Evolutionary conservation across 2,888 invertebrate genomes (phyloP).

Genomic region (Paralinhomoeus sp.): DNA sequence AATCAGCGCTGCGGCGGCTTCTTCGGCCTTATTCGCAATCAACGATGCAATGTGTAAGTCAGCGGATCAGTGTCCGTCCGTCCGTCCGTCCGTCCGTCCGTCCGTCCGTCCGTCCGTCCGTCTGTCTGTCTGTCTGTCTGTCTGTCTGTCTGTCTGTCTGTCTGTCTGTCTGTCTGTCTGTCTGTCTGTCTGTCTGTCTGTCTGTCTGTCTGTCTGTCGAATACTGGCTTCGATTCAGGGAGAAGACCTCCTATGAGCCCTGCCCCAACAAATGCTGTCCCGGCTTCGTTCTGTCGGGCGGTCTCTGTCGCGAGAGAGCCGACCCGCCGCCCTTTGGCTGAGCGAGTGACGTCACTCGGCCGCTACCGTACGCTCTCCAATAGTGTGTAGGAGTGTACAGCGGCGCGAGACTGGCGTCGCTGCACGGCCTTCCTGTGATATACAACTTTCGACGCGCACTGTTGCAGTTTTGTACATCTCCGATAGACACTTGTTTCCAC

Average conservation of each 20-base stretch:
- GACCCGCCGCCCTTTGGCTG: neutral
- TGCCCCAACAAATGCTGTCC: constrained; percentile 21
- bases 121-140: too few relatives aligned
- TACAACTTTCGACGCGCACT: too few relatives aligned
- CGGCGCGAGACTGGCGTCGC: too few relatives aligned
- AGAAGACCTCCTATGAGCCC: constrained; percentile 15
- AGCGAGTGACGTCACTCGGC: too few relatives aligned
- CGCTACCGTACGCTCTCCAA: too few relatives aligned
- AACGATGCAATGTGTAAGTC: constrained; percentile 16
- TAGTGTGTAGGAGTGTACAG: too few relatives aligned
- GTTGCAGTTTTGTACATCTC: too few relatives aligned
- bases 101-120: too few relatives aligned
- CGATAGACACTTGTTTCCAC: too few relatives aligned
- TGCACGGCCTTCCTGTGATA: too few relatives aligned
- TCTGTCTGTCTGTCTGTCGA: constrained; percentile 11
- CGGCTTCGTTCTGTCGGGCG: constrained; percentile 11
- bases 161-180: constrained; percentile 16
- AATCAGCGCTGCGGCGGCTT: constrained; percentile 20
- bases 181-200: constrained; percentile 19
- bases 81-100: too few relatives aligned
- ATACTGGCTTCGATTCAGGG: constrained; percentile 12
- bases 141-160: constrained; percentile 18
- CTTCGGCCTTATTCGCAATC: constrained; percentile 15
- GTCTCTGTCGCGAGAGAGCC: neutral
- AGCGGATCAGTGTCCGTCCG: too few relatives aligned